Base-by-base conservation (phyloP, 2,113 vertebrate genomes). In the Zosterops borbonicus region DNA sequence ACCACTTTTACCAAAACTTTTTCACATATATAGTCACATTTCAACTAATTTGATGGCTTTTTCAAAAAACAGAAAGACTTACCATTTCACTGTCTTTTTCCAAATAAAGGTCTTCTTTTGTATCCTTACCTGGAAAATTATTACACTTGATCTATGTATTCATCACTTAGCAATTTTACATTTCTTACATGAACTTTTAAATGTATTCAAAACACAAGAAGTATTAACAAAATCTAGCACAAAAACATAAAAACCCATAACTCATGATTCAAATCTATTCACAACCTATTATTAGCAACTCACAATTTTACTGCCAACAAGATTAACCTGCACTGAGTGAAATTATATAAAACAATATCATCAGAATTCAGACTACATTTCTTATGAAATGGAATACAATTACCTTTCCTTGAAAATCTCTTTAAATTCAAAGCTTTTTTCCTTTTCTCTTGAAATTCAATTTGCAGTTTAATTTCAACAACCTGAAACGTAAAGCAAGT, bases 381-480 rank as follows among this genome's bases (percentile, higher is more conserved):
- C 78, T 81, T 68, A 84, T 15, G 14, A 90, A 80, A 63, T 29
- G 11, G 37, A 84, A 91, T 69, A 55, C 29, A 71, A 91, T 59
- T 98, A 99, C 99, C 98, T 98, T 96, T 98, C 82, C 89, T 97
- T 80, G 97, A 97, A 78, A 96, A 95, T 84, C 98, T 98, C 92
- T 98, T 98, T 90, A 99, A 94, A 90, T 98, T 94, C 68, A 99
- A 97, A 20, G 98, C 97, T 98, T 99, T 98, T 31, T 97, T 98
- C 76, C 98, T 98, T 96, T 99, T 99, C 95, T 99, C 98, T 97
- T 98, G 98, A 96, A 99, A 98, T 95, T 99, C 98, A 97, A 99
- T 98, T 92, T 98, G 99, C 35, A 99, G 97, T 94, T 99, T 99
- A 92, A 99, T 98, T 97, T 99, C 99, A 78, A 99, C 99, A 87